Conservation (phyloP, 2,888 invertebrate species). For the Dione vanillae region DNA sequence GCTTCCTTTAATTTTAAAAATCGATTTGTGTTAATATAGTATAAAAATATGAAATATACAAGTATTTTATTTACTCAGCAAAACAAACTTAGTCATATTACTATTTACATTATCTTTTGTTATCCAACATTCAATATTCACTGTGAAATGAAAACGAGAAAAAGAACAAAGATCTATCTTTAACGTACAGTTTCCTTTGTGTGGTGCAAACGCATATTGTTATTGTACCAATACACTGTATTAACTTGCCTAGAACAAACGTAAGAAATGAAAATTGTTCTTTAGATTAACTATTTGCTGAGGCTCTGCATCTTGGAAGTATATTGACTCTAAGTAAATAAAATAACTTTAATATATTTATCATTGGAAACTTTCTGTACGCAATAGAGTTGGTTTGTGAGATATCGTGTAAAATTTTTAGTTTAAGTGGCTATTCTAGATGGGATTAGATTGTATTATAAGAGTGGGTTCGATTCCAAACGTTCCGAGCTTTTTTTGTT, state of each 20-base stretch:
- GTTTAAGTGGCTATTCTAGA: too few species aligned
- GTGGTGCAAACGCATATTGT: conserved; percentile 8
- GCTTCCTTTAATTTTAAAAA: too few species aligned
- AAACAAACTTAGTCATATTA: background rate
- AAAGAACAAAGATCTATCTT: conserved; percentile 11
- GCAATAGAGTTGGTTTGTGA: background rate
- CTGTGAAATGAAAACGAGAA: background rate
- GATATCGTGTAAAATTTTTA: background rate
- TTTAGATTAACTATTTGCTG: conserved; percentile 33
- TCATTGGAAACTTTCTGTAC: conserved; percentile 12
- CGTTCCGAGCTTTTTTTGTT: too few species aligned
- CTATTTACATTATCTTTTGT: background rate
- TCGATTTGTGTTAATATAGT: too few species aligned
- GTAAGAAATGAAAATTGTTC: conserved; percentile 26
- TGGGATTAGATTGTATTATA: too few species aligned
- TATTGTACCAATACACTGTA: background rate
- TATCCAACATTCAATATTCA: conserved; percentile 6
- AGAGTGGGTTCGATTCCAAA: too few species aligned
- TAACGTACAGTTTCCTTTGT: background rate
- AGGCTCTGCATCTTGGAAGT: conserved; percentile 13
- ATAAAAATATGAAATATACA: too few species aligned
- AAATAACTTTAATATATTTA: conserved; percentile 21
- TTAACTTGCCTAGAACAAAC: conserved; percentile 19
- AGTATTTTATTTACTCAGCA: too few species aligned
- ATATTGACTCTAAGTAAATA: conserved; percentile 14